A percentile compares a stretch with the other conserved stretches of the same genome.
These are phyloP conservation scores for Trissolcus japonicus DNA, from an alignment of 2,888 invertebrate species.

Conservation along the genomic window DNA sequence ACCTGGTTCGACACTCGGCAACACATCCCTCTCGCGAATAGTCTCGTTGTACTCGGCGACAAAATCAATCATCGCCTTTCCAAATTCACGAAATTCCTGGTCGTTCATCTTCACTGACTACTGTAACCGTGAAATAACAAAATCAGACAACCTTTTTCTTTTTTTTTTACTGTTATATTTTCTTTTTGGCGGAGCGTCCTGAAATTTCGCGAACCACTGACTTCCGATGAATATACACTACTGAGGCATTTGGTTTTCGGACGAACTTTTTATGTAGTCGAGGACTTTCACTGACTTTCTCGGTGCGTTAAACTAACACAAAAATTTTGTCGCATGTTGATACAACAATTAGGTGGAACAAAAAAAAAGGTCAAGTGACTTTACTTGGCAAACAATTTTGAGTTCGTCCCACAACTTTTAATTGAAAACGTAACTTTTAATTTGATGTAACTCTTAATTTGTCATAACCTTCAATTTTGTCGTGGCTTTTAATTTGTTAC, in stretches of 20 bases:
- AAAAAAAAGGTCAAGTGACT: too few species aligned
- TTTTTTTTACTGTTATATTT: too few species aligned
- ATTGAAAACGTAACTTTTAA: too few species aligned
- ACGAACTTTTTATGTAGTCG: constrained; percentile 36
- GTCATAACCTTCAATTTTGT: too few species aligned
- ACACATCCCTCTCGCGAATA: constrained; percentile 89
- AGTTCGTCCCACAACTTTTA: too few species aligned
- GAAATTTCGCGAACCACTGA: constrained; percentile 4
- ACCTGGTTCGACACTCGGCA: constrained; percentile 93
- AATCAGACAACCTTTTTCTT: neutral
- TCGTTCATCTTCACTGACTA: constrained; percentile 83
- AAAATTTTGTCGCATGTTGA: constrained; percentile 23
- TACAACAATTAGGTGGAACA: neutral
- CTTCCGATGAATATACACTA: constrained; percentile 3
- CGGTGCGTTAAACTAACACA: constrained; percentile 2
- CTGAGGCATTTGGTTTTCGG: constrained; percentile 14
- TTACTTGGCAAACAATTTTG: too few species aligned
- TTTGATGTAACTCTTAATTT: too few species aligned
- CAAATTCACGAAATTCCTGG: constrained; percentile 90
- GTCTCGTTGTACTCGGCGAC: constrained; percentile 92
- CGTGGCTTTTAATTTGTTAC: too few species aligned
- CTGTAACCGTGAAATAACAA: neutral
- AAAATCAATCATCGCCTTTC: constrained; percentile 96
- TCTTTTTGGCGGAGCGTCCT: neutral
- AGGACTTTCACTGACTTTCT: constrained; percentile 45